Evolutionary conservation across 2,888 invertebrate species (phyloP).

Genomic region (Oegoconia quadripuncta): DNA sequence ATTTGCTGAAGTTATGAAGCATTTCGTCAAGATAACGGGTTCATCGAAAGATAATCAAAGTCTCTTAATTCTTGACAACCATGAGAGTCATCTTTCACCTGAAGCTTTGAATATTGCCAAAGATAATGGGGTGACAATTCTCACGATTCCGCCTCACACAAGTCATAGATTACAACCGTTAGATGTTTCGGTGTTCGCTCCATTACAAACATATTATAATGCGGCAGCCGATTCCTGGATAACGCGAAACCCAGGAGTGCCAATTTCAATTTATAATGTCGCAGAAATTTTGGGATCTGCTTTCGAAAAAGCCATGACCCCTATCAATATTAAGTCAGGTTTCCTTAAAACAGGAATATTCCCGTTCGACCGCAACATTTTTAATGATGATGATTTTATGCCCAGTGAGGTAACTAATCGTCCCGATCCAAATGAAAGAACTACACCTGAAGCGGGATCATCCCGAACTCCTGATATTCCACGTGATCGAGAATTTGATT

Average conservation of each 20-base stretch:
- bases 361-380: too few species aligned
- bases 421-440: too few species aligned
- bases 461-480: too few species aligned
- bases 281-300: slow-evolving; percentile 18
- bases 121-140: slow-evolving; percentile 1
- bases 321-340: too few species aligned
- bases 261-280: slow-evolving; percentile 50
- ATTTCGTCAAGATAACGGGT: not conserved
- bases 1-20: slow-evolving; percentile 37
- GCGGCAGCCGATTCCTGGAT: slow-evolving; percentile 34
- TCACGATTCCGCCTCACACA: not conserved
- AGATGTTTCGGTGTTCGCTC: slow-evolving; percentile 4
- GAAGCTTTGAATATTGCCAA: slow-evolving; percentile 1
- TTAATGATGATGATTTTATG: too few species aligned
- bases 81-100: not conserved
- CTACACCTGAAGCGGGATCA: too few species aligned
- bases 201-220: slow-evolving; percentile 18
- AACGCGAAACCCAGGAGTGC: slow-evolving; percentile 42
- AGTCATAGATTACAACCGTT: not conserved
- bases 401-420: too few species aligned
- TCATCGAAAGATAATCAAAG: slow-evolving; percentile 1
- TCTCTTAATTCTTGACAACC: slow-evolving; percentile 4
- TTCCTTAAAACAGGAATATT: too few species aligned
- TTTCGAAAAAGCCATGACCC: not conserved
- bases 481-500: too few species aligned